A percentile compares a stretch with the other conserved stretches of the same genome.
Evolutionary conservation across 2,888 invertebrate genomes (phyloP).

Genomic region (Ditula angustiorana): DNA sequence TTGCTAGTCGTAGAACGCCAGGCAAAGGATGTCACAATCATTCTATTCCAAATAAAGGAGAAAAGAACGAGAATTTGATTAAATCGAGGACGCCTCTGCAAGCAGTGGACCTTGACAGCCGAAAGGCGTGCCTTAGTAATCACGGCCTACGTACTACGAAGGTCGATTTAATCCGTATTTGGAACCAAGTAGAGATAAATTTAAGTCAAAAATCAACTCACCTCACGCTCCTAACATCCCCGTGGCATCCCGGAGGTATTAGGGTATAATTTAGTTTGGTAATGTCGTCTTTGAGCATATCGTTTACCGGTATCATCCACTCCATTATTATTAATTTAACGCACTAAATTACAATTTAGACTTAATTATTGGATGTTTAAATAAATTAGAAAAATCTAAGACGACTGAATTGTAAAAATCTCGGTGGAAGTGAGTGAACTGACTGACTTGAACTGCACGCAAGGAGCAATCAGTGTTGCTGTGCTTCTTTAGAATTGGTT

Average conservation of each 20-base stretch:
- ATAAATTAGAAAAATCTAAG: slow-evolving; percentile 23
- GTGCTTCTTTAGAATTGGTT: slow-evolving; percentile 9
- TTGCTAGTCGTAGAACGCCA: background rate
- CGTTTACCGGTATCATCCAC: slow-evolving; percentile 57
- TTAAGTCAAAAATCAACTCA: slow-evolving; percentile 43
- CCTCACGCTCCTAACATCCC: slow-evolving; percentile 59
- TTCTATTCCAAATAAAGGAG: slow-evolving; percentile 4
- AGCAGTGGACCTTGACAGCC: slow-evolving; percentile 30
- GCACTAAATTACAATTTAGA: slow-evolving; percentile 13
- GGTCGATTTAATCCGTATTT: slow-evolving; percentile 1
- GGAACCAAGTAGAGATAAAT: background rate
- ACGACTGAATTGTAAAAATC: slow-evolving; percentile 10
- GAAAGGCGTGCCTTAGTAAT: slow-evolving; percentile 21
- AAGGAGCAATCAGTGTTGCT: slow-evolving; percentile 30
- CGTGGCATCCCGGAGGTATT: slow-evolving; percentile 61
- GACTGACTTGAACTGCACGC: background rate
- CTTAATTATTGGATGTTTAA: background rate
- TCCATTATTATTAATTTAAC: slow-evolving; percentile 50
- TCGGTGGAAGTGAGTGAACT: background rate
- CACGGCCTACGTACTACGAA: slow-evolving; percentile 8
- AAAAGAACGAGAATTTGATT: background rate
- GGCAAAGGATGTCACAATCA: background rate
- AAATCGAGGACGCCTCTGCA: slow-evolving; percentile 2
- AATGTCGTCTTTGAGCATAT: slow-evolving; percentile 58
- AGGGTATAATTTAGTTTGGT: slow-evolving; percentile 60